Base-by-base conservation (phyloP, 2,888 invertebrate genomes). In the Tribolium freemani region DNA sequence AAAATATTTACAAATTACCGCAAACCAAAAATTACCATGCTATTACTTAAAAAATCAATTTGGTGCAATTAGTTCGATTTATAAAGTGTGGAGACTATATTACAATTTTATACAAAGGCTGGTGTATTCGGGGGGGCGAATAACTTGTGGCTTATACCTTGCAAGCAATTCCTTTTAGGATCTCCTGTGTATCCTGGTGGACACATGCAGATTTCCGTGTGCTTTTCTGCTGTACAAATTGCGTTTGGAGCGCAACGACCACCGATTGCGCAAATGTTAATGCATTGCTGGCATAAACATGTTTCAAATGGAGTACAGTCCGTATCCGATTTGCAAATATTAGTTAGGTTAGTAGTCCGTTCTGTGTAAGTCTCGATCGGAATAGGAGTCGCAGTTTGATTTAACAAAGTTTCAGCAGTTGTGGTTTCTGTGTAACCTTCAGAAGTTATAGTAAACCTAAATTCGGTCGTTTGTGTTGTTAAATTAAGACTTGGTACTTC, bases 221-320 rank as follows among this genome's bases (percentile, higher is more conserved):
- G 92, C 85, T 91, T 88, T 85, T 88, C 85, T 83, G 91, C 90
- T 84, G 87, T 88, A 88, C 92, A 92, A 83, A 88, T 86, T 84
- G 90, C 88, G 84, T 90, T 90, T 82, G 88, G 86, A 84, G 89
- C 89, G 88, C 92, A 92, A 60, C 85, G 77, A 63, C 83, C 83
- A 74, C 85, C 87, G 71, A 84, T 82, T 83, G 87, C 87, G 86
- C 93, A 93, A 80, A 91, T 90, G 84, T 91, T 90, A 86, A 90
- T 88, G 86, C 92, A 93, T 84, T 88, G 87, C 87, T 90, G 90
- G 81, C 88, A 88, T 79, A 89, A 86, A 86, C 93, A 93, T 81
- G 89, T 88, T 86, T 91, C 90, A 81, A 88, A 88, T 81, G 87
- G 87, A 77, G 88, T 86, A 85, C 93, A 93, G 83, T 93, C 90